Evolutionary conservation across 2,888 invertebrate genomes (phyloP).

Genomic region (Thumatha senex): DNA sequence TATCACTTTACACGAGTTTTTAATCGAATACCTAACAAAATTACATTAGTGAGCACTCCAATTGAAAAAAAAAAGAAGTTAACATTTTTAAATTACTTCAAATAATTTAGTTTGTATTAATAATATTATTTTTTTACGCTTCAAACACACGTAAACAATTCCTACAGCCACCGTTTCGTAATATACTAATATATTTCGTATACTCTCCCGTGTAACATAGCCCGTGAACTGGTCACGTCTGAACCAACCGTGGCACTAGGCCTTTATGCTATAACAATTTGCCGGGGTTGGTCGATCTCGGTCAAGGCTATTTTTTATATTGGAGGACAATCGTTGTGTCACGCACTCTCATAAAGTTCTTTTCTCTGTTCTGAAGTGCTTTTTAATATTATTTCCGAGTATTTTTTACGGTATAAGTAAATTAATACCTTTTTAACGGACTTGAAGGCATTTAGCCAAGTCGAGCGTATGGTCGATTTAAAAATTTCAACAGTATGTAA

Average conservation of each 20-base stretch:
- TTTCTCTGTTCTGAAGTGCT: background rate
- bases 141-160: no score
- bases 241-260: slow-evolving; percentile 11
- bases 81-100: background rate
- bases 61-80: background rate
- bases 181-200: no score
- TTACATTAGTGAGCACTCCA: background rate
- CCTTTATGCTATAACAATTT: slow-evolving; percentile 9
- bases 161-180: background rate
- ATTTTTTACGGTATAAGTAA: background rate
- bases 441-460: no score
- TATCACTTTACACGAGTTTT: background rate
- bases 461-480: no score
- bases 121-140: no score
- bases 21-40: background rate
- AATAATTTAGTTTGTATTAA: no score
- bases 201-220: background rate
- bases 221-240: slow-evolving; percentile 7
- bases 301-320: slow-evolving; percentile 29
- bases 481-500: no score
- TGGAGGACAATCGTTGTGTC: slow-evolving; percentile 21
- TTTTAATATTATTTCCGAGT: background rate
- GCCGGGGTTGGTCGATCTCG: slow-evolving; percentile 23
- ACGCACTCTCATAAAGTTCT: slow-evolving; percentile 22
- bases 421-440: no score